Evolutionary conservation across 1,140 invertebrate species (phyloP), one percentile per base, ranked within the genome.

Genomic region (Andricus grossulariae): DNA sequence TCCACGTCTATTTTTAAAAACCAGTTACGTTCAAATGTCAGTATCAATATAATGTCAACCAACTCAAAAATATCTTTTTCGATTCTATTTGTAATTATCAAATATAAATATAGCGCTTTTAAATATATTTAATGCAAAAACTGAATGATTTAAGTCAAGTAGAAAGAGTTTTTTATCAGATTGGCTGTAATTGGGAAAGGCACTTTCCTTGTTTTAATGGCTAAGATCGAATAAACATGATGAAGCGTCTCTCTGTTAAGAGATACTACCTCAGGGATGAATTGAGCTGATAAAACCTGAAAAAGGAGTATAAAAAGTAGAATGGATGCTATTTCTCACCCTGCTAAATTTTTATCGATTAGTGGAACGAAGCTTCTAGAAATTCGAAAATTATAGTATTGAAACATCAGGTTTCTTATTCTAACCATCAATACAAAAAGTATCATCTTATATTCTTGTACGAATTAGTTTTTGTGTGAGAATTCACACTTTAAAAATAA

Each of bases 211-310:
- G 25, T 66, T 32, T 66, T 66, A 66, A 66, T 66, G 25, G 60
- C 60, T 66, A 21, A 66, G 60, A 66, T 66, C 25, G 60, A 66
- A 21, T 66, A 39, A 66, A 66, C 60, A 66, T 66, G 60, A 66
- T 66, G 60, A 66, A 66, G 60, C 25, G 32, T 45, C 39, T 32
- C 32, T 15, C 25, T 39, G 60, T 39, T 16, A 66, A 21, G n/a
- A 66, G 25, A 66, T 66, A 66, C 60, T 66, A 21, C 32, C 25
- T 32, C 25, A 66, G 60, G 32, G 57, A 66, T 66, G 45, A 66
- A 66, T 66, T 66, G 45, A 32, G 25, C 60, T 21, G 60, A 66
- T 66, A 66, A 39, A 66, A 66, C 60, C 25, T 45, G 10, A 66
- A 45, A 66, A 32, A 16, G 45, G 60, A 39, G 32, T 32, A 39